phyloP scores from a whole-genome alignment of 2,113 vertebrate genomes.

The Acrocephalus kingi region DNA sequence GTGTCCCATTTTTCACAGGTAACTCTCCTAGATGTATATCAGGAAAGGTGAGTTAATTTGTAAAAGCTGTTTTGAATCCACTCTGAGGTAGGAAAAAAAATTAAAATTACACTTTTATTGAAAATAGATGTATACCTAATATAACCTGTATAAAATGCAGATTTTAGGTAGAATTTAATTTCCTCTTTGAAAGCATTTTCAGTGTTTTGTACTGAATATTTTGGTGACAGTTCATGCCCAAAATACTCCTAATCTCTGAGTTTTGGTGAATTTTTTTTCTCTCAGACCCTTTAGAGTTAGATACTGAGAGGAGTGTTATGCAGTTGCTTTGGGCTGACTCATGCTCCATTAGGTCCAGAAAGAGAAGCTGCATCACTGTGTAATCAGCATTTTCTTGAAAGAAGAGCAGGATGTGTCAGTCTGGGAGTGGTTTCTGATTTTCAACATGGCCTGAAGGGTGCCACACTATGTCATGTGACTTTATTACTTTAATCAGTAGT shows the following conservation, averaged over 20 bases:
- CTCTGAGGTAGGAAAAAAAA: background rate
- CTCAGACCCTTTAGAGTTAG: background rate
- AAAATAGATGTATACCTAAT: background rate
- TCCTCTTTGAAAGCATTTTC: background rate
- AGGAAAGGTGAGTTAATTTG: conserved; percentile 38
- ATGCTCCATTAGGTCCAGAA: background rate
- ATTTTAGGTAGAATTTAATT: background rate
- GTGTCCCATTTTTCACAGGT: conserved; percentile 35
- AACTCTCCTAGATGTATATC: conserved; percentile 7
- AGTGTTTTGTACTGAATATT: background rate
- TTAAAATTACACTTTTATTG: background rate
- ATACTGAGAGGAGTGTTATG: background rate
- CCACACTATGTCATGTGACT: background rate
- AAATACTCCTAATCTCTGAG: background rate
- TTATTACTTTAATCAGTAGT: background rate
- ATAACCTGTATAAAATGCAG: background rate
- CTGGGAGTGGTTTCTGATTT: background rate
- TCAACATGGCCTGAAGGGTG: accelerated
- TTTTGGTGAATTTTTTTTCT: background rate
- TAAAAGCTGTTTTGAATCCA: background rate
- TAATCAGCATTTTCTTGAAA: background rate
- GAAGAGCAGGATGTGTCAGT: background rate
- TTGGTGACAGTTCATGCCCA: background rate
- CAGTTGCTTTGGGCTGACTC: background rate
- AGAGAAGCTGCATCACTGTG: background rate